Conservation (phyloP, 2,888 invertebrate species). For the Pegoplata infirma region DNA sequence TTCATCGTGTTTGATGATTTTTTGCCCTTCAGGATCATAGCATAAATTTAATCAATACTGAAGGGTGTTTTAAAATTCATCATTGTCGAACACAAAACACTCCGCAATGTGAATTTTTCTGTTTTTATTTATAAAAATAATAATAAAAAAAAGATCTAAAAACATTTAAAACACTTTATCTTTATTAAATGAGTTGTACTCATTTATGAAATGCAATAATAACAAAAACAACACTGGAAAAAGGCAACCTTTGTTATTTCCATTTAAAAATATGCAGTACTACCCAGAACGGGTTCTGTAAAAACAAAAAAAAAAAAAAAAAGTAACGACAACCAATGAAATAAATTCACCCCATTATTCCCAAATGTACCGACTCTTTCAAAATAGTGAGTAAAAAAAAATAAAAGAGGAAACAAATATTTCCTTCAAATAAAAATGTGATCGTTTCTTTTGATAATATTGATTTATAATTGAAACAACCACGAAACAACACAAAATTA, state of each 20-base stretch:
- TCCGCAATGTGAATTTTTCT: not conserved
- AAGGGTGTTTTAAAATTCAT: not conserved
- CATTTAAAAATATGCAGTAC: too few relatives aligned
- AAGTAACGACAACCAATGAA: slow-evolving; percentile 14
- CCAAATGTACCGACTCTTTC: not conserved
- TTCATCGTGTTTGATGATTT: too few relatives aligned
- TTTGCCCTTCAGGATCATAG: too few relatives aligned
- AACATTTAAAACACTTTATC: slow-evolving; percentile 59
- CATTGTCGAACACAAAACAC: not conserved
- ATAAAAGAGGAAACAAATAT: slow-evolving; percentile 56
- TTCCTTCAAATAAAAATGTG: slow-evolving; percentile 59
- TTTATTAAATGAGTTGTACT: slow-evolving; percentile 48
- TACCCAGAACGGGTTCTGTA: slow-evolving; percentile 29
- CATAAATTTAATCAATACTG: too few relatives aligned
- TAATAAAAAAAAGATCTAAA: slow-evolving; percentile 32
- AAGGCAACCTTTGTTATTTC: slow-evolving; percentile 38
- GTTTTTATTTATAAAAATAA: slow-evolving; percentile 23
- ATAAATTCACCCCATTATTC: slow-evolving; percentile 52
- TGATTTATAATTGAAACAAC: slow-evolving; percentile 63
- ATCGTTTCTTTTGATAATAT: slow-evolving; percentile 62
- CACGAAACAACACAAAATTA: slow-evolving; percentile 45
- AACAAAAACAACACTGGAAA: slow-evolving; percentile 17
- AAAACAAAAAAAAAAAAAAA: slow-evolving; percentile 17
- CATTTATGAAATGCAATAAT: slow-evolving; percentile 47
- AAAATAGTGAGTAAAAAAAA: slow-evolving; percentile 1